These are phyloP conservation scores for Saccopteryx bilineata DNA, from an alignment of 2,113 vertebrate species.

Conservation along the genomic window DNA sequence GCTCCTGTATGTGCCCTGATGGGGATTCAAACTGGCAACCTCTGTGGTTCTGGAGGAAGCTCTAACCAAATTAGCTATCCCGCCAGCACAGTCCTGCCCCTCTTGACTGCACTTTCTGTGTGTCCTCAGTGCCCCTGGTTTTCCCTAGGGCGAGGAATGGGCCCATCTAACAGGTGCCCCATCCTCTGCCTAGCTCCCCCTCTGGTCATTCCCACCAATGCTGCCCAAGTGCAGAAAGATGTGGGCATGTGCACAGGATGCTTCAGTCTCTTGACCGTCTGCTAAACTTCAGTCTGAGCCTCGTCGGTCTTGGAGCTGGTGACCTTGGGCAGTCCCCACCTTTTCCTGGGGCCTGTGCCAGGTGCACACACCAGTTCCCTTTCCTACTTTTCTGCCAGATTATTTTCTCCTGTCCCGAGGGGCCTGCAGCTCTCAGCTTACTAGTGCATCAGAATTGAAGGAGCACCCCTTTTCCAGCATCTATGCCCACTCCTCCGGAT, in stretches of 20 bases:
- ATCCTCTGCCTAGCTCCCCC: not conserved
- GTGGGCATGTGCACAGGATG: not conserved
- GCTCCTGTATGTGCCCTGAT: no score
- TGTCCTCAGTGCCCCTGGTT: not conserved
- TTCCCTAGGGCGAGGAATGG: not conserved
- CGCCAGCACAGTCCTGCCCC: not conserved
- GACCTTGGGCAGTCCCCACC: not conserved
- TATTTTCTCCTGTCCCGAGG: not conserved
- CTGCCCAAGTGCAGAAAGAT: not conserved
- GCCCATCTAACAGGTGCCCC: not conserved
- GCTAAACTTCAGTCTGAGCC: not conserved
- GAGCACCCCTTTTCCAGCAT: not conserved
- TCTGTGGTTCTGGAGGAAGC: no score
- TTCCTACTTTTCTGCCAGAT: not conserved
- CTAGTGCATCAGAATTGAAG: not conserved
- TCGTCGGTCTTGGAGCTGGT: not conserved
- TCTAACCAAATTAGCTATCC: no score
- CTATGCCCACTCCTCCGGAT: not conserved
- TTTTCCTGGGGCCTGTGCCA: not conserved
- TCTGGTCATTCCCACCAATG: not conserved
- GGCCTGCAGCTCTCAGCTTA: not conserved
- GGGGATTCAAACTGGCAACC: no score
- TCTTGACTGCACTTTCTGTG: not conserved
- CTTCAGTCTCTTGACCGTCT: not conserved
- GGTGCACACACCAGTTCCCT: not conserved